Conservation (phyloP, 2,797 vertebrate genomes). For the Urophycis tenuis region DNA sequence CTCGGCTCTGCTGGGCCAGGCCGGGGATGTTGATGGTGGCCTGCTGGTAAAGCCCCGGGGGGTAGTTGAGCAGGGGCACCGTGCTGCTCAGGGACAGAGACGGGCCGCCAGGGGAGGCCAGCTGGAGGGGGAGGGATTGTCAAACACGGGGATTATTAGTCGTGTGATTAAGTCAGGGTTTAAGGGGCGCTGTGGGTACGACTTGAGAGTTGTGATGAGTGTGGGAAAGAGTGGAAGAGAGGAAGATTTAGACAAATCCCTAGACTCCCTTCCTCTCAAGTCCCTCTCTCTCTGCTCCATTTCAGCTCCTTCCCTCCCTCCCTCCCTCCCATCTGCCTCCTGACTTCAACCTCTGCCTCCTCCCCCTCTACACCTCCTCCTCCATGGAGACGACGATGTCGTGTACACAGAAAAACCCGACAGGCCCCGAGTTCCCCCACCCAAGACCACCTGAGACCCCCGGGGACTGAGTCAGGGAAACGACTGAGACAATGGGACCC, state of each 20-base stretch:
- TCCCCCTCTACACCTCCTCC: too few relatives aligned
- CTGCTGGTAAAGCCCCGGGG: conserved; percentile 91
- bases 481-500: too few relatives aligned
- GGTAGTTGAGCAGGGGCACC: conserved; percentile 90
- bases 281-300: too few relatives aligned
- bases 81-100: conserved; percentile 92
- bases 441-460: too few relatives aligned
- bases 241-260: background rate
- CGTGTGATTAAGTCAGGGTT: background rate
- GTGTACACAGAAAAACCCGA: too few relatives aligned
- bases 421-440: too few relatives aligned
- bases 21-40: conserved; percentile 92
- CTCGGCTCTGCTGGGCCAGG: conserved; percentile 85
- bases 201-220: background rate
- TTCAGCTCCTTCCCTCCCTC: too few relatives aligned
- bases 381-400: too few relatives aligned
- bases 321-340: too few relatives aligned
- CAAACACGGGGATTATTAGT: background rate
- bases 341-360: too few relatives aligned
- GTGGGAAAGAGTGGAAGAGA: background rate
- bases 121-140: conserved; percentile 60
- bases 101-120: conserved; percentile 86
- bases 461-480: too few relatives aligned
- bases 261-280: too few relatives aligned
- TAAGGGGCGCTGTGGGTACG: background rate